phyloP scores from a whole-genome alignment of 1,140 invertebrate species.

The Bombyx mandarina region DNA sequence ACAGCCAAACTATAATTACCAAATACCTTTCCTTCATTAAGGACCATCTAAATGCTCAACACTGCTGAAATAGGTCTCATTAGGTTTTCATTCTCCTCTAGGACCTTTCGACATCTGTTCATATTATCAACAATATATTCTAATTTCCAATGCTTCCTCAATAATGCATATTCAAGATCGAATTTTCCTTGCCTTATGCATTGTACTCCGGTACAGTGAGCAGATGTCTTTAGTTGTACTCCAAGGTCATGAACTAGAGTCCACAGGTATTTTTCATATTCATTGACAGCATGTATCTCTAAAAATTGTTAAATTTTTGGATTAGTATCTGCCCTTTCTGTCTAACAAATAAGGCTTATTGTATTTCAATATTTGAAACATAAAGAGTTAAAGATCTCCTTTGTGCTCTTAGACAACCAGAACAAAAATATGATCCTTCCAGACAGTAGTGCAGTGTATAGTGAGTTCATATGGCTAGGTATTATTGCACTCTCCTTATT shows the following conservation, averaged over 20 bases:
- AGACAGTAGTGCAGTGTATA: no score
- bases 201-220: slow-evolving; percentile 83
- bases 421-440: no score
- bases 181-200: slow-evolving; percentile 89
- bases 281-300: slow-evolving; percentile 91
- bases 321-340: no score
- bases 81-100: slow-evolving; percentile 70
- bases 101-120: slow-evolving; percentile 62
- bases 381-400: no score
- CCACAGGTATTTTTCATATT: slow-evolving; percentile 82
- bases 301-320: slow-evolving; percentile 43
- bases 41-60: slow-evolving; percentile 24
- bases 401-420: no score
- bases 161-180: slow-evolving; percentile 79
- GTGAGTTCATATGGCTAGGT: no score
- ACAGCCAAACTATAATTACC: no score
- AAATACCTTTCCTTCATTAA: not conserved
- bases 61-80: slow-evolving; percentile 54
- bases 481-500: no score
- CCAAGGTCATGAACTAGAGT: slow-evolving; percentile 86
- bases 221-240: slow-evolving; percentile 81
- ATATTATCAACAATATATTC: slow-evolving; percentile 84
- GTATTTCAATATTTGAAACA: no score
- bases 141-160: slow-evolving; percentile 88
- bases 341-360: no score